These are phyloP conservation scores for Petrolisthes manimaculis DNA, from an alignment of 2,888 invertebrate species.

Conservation along the genomic window DNA sequence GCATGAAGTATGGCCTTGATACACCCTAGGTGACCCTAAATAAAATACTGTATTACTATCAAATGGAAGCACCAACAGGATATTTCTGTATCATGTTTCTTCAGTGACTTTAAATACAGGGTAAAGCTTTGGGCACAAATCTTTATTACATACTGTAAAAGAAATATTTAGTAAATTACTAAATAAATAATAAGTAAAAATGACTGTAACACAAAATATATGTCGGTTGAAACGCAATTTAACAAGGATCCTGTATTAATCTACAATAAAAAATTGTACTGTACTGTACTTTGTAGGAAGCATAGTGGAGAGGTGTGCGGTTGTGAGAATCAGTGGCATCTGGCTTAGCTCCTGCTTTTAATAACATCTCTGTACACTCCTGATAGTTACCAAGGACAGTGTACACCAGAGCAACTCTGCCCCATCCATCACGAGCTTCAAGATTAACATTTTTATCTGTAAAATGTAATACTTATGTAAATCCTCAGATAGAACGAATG, in stretches of 20 bases:
- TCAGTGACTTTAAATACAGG: not conserved
- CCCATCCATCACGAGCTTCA: conserved; percentile 48
- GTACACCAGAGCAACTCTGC: conserved; percentile 45
- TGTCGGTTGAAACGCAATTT: too few relatives aligned
- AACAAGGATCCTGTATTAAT: too few relatives aligned
- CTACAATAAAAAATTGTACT: too few relatives aligned
- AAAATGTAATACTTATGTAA: not conserved
- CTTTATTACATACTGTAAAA: too few relatives aligned
- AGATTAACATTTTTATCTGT: conserved; percentile 39
- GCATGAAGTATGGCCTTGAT: conserved; percentile 51
- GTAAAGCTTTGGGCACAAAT: too few relatives aligned
- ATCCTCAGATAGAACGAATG: not conserved
- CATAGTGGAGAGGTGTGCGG: conserved; percentile 49
- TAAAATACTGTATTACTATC: not conserved
- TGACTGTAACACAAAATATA: too few relatives aligned
- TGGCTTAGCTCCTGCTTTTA: conserved; percentile 43
- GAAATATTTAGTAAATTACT: not conserved
- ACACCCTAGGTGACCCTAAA: conserved; percentile 42
- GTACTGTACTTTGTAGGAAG: conserved; percentile 40
- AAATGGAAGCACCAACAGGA: not conserved
- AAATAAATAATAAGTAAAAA: too few relatives aligned
- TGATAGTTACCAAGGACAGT: conserved; percentile 47
- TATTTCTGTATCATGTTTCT: not conserved
- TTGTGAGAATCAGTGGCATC: conserved; percentile 42
- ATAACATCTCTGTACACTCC: conserved; percentile 37